A percentile compares a stretch with the other conserved stretches of the same genome.
These are phyloP conservation scores for Leistus spinibarbis DNA, from an alignment of 2,888 invertebrate genomes.

Conservation along the genomic window DNA sequence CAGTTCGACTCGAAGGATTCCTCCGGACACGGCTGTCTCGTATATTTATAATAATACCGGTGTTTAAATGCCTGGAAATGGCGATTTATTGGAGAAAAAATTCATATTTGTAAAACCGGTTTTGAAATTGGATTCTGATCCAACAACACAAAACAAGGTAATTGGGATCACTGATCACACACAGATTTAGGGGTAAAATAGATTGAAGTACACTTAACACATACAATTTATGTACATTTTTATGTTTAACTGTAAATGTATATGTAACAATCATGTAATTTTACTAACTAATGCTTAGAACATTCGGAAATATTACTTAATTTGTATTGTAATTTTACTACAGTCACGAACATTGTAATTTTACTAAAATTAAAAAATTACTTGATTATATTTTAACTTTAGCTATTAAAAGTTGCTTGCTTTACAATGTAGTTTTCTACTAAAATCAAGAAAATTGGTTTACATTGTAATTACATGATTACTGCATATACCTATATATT, in stretches of 20 bases:
- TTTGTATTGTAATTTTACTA: no score
- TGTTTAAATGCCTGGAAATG: constrained; percentile 61
- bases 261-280: no score
- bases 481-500: neutral
- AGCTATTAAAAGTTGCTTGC: no score
- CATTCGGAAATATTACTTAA: no score
- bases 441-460: no score
- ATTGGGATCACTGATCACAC: neutral
- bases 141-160: neutral
- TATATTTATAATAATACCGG: constrained; percentile 76
- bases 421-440: no score
- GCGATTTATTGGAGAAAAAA: neutral
- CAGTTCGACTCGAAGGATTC: constrained; percentile 58
- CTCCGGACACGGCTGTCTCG: constrained; percentile 56
- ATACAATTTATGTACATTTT: neutral
- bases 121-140: neutral
- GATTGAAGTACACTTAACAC: neutral
- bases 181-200: neutral
- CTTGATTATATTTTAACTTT: no score
- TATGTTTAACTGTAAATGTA: neutral
- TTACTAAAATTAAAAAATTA: no score
- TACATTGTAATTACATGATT: no score
- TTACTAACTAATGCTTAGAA: no score
- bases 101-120: neutral
- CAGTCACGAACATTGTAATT: no score